A percentile compares a stretch with the other conserved stretches of the same genome.
Conservation (phyloP, 2,888 invertebrate genomes). For the Nebria salina region DNA sequence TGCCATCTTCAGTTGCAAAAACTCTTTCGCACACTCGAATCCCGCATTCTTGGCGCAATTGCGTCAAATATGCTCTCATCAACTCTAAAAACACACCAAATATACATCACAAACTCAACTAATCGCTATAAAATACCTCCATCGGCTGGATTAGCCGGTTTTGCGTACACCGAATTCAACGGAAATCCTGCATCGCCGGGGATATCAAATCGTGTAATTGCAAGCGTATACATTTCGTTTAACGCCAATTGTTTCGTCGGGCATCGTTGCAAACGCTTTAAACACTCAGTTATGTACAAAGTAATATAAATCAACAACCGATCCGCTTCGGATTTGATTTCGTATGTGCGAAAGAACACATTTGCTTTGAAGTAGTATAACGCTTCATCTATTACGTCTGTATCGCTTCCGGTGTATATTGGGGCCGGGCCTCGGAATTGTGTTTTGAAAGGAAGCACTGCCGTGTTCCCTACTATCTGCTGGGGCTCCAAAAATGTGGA, state of each 20-base stretch:
- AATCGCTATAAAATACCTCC: slow-evolving; percentile 37
- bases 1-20: slow-evolving; percentile 88
- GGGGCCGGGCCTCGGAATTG: slow-evolving; percentile 94
- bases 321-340: slow-evolving; percentile 98
- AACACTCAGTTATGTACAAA: slow-evolving; percentile 95
- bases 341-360: slow-evolving; percentile 98
- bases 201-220: slow-evolving; percentile 93
- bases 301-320: slow-evolving; percentile 97
- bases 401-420: slow-evolving; percentile 69
- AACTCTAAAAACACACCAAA: slow-evolving; percentile 70
- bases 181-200: slow-evolving; percentile 97
- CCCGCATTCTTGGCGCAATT: slow-evolving; percentile 95
- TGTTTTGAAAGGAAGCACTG: slow-evolving; percentile 89
- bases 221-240: slow-evolving; percentile 96
- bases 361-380: slow-evolving; percentile 98
- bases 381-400: slow-evolving; percentile 97
- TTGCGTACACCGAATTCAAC: slow-evolving; percentile 93
- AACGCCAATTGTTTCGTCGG: slow-evolving; percentile 87
- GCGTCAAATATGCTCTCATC: slow-evolving; percentile 92
- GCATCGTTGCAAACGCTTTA: slow-evolving; percentile 93
- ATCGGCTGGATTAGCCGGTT: slow-evolving; percentile 86
- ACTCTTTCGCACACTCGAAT: slow-evolving; percentile 91
- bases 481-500: slow-evolving; percentile 83
- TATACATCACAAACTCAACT: background rate
- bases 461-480: slow-evolving; percentile 89